These are phyloP conservation scores for Euglossa dilemma DNA, from an alignment of 1,140 invertebrate species.

Conservation along the genomic window DNA sequence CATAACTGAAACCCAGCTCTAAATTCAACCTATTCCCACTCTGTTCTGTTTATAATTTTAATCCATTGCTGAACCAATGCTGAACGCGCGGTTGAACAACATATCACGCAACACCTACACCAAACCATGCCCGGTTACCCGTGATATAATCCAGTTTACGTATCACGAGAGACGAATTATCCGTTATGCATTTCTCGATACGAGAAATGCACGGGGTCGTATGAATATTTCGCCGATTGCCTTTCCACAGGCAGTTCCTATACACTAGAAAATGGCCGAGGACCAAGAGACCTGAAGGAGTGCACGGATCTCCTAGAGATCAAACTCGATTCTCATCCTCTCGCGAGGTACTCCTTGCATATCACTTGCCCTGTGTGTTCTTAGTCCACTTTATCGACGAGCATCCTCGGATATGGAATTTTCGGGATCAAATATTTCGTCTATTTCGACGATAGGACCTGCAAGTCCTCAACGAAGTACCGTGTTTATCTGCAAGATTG, in stretches of 20 bases:
- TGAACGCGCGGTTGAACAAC: no score
- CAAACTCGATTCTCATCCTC: constrained; percentile 45
- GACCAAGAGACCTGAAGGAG: constrained; percentile 57
- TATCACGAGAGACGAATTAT: constrained; percentile 64
- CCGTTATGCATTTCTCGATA: constrained; percentile 65
- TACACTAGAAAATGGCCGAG: constrained; percentile 54
- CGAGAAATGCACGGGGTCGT: no score
- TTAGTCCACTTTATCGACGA: constrained; percentile 36
- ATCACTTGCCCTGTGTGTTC: constrained; percentile 28
- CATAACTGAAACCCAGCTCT: no score
- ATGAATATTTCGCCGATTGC: constrained; percentile 77
- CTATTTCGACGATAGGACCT: constrained; percentile 5
- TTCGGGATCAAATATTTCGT: constrained; percentile 31
- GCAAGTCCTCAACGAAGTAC: neutral
- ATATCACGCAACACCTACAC: neutral
- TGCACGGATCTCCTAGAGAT: constrained; percentile 15
- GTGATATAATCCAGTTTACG: constrained; percentile 61
- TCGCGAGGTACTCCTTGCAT: constrained; percentile 18
- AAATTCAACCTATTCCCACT: no score
- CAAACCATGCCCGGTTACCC: constrained; percentile 31
- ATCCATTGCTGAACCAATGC: no score
- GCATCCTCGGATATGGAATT: constrained; percentile 6
- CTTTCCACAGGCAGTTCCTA: constrained; percentile 29
- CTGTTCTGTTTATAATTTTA: no score
- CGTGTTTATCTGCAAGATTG: constrained; percentile 36